Percentiles rank a stretch among this genome's conserved stretches.
Conservation (phyloP, 2,797 vertebrate species). For the Propithecus deckenii region DNA sequence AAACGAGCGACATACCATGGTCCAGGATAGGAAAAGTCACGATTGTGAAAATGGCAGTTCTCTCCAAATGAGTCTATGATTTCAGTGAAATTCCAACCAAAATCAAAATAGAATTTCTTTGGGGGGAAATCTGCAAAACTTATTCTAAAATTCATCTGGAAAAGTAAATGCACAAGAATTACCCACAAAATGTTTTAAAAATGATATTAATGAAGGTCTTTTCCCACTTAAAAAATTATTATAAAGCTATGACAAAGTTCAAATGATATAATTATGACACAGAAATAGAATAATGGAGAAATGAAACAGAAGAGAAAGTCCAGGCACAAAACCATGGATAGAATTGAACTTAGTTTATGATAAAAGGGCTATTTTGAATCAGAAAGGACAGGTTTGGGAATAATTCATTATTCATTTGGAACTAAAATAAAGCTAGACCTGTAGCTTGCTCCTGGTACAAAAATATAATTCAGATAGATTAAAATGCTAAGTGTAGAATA, state of each 20-base stretch:
- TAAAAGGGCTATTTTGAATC: constrained; percentile 1
- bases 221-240: neutral
- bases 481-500: neutral
- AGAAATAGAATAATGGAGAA: neutral
- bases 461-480: constrained; percentile 26
- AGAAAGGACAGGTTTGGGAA: constrained; percentile 16
- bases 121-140: neutral
- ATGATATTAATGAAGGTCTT: neutral
- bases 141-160: neutral
- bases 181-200: neutral
- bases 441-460: neutral
- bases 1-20: neutral
- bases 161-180: neutral
- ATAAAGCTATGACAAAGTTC: neutral
- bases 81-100: neutral
- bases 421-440: constrained; percentile 13
- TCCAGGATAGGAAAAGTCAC: neutral
- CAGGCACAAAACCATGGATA: neutral
- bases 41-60: neutral
- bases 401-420: constrained; percentile 29
- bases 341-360: neutral
- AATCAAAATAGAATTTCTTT: neutral
- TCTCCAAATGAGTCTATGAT: neutral
- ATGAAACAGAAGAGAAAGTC: neutral
- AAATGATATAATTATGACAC: neutral